Evolutionary conservation across 2,113 vertebrate species (phyloP), one percentile per base, ranked within the genome.

Genomic region (Dasyornis broadbenti): DNA sequence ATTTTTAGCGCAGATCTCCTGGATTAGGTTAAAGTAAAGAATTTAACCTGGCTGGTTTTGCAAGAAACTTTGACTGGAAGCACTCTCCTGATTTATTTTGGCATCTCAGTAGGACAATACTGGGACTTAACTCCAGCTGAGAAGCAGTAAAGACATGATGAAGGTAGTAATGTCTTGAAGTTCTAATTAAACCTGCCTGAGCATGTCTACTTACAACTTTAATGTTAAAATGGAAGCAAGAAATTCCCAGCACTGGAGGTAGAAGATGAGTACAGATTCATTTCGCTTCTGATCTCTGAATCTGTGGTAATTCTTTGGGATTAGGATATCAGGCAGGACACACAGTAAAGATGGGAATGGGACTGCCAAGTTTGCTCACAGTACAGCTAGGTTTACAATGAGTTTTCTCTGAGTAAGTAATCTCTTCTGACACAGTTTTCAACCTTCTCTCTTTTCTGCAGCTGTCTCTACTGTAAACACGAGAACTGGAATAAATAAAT

Each of bases 401-500:
- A 95, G 56, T 94, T 96, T 88, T 92, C 64, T 88, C 85, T 80
- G 89, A 96, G 94, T 75, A 81, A 92, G 75, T 86, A 83, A 97
- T 70, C 85, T 95, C 92, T 96, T 91, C 93, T 96, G 94, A 96
- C 88, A 88, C 71, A 96, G 72, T 96, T 95, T 96, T 93, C 87
- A 95, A 83, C 88, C 94, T 95, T 97, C 71, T 95, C 60, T 94
- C 52, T 76, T 92, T 95, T 95, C 92, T 82, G 82, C 94, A 97
- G 92, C 95, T 96, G 24, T 96, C 93, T 91, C 91, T 97, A 79
- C 96, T 97, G 96, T 97, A 97, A 97, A 95, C 76, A 71, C 88
- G 93, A 95, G 52, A 93, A 88, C 53, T 92, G 93, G 79, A 96
- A 94, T 94, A 96, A 96, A 96, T 95, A 95, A 92, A 92, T 95